Base-by-base conservation (phyloP, 1,140 invertebrate genomes). In the Lasioglossum albipes region DNA sequence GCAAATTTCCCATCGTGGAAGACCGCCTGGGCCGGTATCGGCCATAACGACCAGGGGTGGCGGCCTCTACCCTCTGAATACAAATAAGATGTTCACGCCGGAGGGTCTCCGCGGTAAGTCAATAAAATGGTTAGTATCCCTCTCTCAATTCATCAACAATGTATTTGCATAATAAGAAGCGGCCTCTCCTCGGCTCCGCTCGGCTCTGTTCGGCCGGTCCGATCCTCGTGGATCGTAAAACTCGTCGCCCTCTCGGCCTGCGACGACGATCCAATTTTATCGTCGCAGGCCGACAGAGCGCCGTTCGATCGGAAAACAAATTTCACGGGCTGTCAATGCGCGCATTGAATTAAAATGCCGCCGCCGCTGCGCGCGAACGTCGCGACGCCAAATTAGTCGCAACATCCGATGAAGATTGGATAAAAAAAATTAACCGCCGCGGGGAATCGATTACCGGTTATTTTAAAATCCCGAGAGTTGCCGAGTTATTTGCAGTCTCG, bases 11-110 rank as follows among this genome's bases (percentile, higher is more conserved):
- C 68, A 78, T 75, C 85, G 49, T 18, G 31, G 54, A 62, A 62
- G 70, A 49, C 64, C 62, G 70, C 61, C 52, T 36, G 45, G 45
- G 45, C 49, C 57, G 42, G 49, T 81, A 78, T 73, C 61, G 74
- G 59, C 67, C 81, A 41, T 87, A 84, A 87, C 75, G 78, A 71
- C 59, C 67, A 45, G 13, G 57, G 73, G 76, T 59, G 57, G 22
- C 16, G 49, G 66, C 31, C 20, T 42, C 75, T 52, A 65, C 74
- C 71, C 74, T 78, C 83, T 87, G 85, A 87, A 87, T 87, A 87
- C 85, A 81, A 87, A 87, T 87, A 87, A 86, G 84, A 84, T 66
- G 76, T 83, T 80, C 70, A 61, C 76, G 74, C 59, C 69, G 5
- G 31, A 45, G 77, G 62, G 42, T 70, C 22, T 20, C 59, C 59